Evolutionary conservation across 1,140 invertebrate genomes (phyloP), one percentile per base, ranked within the genome.

Genomic region (Conus betulinus): DNA sequence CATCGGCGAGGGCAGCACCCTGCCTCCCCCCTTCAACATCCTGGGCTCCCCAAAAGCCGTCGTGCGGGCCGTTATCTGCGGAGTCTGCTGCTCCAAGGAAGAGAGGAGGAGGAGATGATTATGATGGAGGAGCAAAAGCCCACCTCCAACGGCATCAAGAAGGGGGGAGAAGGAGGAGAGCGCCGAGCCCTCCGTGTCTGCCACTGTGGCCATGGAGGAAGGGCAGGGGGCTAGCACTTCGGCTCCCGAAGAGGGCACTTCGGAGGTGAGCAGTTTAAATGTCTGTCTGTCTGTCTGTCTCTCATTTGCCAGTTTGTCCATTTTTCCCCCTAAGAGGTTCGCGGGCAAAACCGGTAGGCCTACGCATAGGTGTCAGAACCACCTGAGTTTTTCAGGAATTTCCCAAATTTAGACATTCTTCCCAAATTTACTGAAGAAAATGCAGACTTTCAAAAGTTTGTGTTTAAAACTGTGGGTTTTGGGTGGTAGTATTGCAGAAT

Each of bases 1-100:
- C 93, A 98, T 98, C 91, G 97, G 98, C 92, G 97, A 98, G 82
- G 97, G 97, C 0, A 97, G 97, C 88, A 98, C 97, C 0, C 96
- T 98, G 0, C 98, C 98, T 3, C 97, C 98, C 0, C 98, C 98
- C 0, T 98, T 99, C 91, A 98, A 98, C 93, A 96, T 99, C 88
- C 96, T 98, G 25, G 98, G 98, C 8, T 98, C 98, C 0, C 98
- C 98, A 39, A 99, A 99, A 95, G 98, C 92, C 23, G 81, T 95
- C 23, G 57, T 92, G 13, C 84, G 84, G 20, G 76, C 86, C 27
- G 15, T 93, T 5, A 84, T 87, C 39, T 90, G 90, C 87, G 52
- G 79, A 5, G 90, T 90, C 39, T 90, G 88, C 74, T 83, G 74
- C 51, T 86, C 84, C 51, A 88, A 89, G 23, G 74, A 88, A 3